Evolutionary conservation across 2,113 vertebrate genomes (phyloP).

Genomic region (Phalacrocorax aristotelis): DNA sequence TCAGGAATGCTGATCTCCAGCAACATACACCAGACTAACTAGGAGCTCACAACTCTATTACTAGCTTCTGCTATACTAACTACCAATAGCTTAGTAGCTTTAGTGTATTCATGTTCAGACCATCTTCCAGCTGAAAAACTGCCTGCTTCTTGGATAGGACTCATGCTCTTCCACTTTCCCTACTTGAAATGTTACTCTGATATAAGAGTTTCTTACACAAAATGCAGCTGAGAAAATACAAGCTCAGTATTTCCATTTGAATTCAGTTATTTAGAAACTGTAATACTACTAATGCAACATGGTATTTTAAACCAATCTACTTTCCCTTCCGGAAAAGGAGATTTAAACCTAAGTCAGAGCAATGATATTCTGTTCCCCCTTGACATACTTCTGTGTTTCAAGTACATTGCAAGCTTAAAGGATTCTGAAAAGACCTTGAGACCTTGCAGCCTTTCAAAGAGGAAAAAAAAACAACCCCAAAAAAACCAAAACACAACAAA

Average conservation of each 20-base stretch:
- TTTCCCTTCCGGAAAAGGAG: not conserved
- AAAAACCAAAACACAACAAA: not conserved
- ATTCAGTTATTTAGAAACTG: not conserved
- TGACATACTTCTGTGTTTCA: not conserved
- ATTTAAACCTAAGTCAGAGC: not conserved
- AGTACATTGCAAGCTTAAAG: not conserved
- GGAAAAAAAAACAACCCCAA: too few species aligned
- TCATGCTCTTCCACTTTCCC: not conserved
- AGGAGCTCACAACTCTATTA: not conserved
- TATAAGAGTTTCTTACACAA: not conserved
- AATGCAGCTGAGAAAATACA: not conserved
- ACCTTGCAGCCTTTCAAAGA: not conserved
- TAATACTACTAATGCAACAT: not conserved
- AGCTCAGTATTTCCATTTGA: not conserved
- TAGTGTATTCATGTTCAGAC: not conserved
- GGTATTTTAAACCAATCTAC: not conserved
- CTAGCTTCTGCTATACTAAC: not conserved
- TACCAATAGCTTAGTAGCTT: not conserved
- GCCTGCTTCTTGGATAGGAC: not conserved
- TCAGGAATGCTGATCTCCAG: not conserved
- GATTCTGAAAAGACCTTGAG: not conserved
- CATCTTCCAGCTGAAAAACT: not conserved
- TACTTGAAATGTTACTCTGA: not conserved
- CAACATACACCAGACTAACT: not conserved
- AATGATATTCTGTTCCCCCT: not conserved